Conservation (phyloP, 2,797 vertebrate genomes). For the Diglossa cyanea region DNA sequence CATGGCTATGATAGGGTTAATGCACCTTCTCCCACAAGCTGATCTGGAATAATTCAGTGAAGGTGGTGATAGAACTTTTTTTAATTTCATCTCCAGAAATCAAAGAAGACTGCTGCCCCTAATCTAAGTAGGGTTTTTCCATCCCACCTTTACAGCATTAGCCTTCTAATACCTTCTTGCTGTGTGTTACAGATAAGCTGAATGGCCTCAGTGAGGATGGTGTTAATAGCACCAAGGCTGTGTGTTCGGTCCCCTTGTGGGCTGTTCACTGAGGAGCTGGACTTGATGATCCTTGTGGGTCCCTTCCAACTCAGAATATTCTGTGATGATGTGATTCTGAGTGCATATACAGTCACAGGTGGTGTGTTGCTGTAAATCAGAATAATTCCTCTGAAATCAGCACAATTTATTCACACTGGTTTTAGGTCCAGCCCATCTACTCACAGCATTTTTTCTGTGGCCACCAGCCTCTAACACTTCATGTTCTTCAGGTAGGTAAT, state of each 20-base stretch:
- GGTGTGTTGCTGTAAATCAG: neutral
- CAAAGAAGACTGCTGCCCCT: neutral
- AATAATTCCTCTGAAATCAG: neutral
- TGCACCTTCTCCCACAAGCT: accelerated
- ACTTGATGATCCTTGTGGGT: neutral
- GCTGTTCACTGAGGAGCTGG: neutral
- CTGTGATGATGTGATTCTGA: neutral
- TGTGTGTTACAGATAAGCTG: neutral
- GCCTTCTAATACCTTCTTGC: neutral
- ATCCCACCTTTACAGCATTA: neutral
- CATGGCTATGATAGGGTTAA: neutral
- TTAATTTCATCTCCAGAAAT: neutral
- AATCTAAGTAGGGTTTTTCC: neutral
- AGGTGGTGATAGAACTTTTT: neutral
- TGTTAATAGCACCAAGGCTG: neutral
- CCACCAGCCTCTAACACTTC: neutral
- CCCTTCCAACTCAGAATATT: neutral
- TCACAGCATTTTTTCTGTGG: neutral
- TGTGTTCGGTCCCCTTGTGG: neutral
- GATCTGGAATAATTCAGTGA: neutral
- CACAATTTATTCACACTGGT: neutral
- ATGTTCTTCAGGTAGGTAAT: neutral
- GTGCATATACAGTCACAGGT: neutral
- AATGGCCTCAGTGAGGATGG: neutral
- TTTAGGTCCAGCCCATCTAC: neutral